A percentile compares a stretch with the other conserved stretches of the same genome.
These are phyloP conservation scores for Atherinosoma microstoma DNA, from an alignment of 2,797 vertebrate species.

Conservation along the genomic window DNA sequence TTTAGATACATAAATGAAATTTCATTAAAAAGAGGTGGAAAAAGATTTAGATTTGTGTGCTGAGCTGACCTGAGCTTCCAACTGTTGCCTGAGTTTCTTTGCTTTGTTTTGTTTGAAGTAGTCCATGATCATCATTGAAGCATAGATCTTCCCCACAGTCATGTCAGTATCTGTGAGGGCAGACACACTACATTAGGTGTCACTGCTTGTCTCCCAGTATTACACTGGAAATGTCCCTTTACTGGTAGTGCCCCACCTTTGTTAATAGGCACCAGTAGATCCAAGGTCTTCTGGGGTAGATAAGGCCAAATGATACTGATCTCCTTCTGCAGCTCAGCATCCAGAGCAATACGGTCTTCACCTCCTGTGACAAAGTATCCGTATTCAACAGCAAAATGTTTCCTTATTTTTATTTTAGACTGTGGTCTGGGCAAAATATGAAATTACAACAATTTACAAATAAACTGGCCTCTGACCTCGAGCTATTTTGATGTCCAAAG, in stretches of 20 bases:
- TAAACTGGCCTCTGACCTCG: slow-evolving; percentile 84
- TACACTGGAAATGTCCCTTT: neutral
- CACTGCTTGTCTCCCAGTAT: slow-evolving; percentile 15
- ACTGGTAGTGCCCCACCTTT: slow-evolving; percentile 86
- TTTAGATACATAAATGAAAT: neutral
- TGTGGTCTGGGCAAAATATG: neutral
- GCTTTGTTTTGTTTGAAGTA: slow-evolving; percentile 99
- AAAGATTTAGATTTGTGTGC: neutral
- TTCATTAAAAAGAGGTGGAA: neutral
- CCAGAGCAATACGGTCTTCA: slow-evolving; percentile 92
- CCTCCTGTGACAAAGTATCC: slow-evolving; percentile 84
- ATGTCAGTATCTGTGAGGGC: slow-evolving; percentile 90
- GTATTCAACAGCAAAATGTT: slow-evolving; percentile 8
- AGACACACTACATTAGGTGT: slow-evolving; percentile 38
- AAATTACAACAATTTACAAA: neutral
- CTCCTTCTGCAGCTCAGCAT: slow-evolving; percentile 94
- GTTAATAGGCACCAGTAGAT: slow-evolving; percentile 96
- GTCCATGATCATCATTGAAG: slow-evolving; percentile 99
- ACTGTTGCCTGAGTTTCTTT: slow-evolving; percentile 93
- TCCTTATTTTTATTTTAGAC: neutral
- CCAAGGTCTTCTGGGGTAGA: slow-evolving; percentile 95
- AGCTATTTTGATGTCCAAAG: slow-evolving; percentile 97
- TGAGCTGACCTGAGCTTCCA: slow-evolving; percentile 92
- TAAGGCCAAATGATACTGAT: slow-evolving; percentile 98
- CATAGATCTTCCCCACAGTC: slow-evolving; percentile 99